Evolutionary conservation across 2,797 vertebrate species (phyloP), one percentile per base, ranked within the genome.

Genomic region (Mus minutoides): DNA sequence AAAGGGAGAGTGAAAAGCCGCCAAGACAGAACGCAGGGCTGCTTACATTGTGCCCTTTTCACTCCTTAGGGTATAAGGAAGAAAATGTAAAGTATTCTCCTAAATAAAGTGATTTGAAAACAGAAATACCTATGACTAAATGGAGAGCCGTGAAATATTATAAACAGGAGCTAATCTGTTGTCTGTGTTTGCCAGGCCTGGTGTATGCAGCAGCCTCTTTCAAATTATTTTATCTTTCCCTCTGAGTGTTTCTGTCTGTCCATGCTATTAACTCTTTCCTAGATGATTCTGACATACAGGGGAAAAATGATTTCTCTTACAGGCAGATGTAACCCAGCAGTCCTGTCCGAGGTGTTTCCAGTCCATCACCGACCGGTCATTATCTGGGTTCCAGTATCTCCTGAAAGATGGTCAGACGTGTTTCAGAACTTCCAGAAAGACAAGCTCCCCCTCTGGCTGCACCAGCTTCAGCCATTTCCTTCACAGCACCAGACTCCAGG

Each of bases 161-260:
- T 14, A 31, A 84, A 64, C 14, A 4, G 1, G 52, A 89, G 34
- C 16, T 12, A 16, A 26, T 11, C 52, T 54, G 22, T 24, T 5
- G 22, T 13, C 4, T 1, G 43, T 7, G 6, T 2, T 0, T 11
- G 17, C 54, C 60, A 1, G 17, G 24, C 7, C 64, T 71, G 8
- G 43, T 0, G 13, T 8, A 17, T 0, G 2, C 3, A 2, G 1
- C 1, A 0, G 34, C 1, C 12, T n/a, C 11, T 0, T 24, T 0
- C 0, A 11, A 11, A 62, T 7, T 5, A 0, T 8, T n/a, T 21
- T 85, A 49, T 8, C 4, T 3, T 64, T 29, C 11, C 78, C 19
- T 19, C 17, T 6, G 9, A 56, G 17, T 9, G 10, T 2, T 10
- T 49, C 56, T 5, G 12, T 43, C 71, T 78, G 62, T 1, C 37